phyloP scores from a whole-genome alignment of 2,888 invertebrate species.

The Punctoribates punctum region DNA sequence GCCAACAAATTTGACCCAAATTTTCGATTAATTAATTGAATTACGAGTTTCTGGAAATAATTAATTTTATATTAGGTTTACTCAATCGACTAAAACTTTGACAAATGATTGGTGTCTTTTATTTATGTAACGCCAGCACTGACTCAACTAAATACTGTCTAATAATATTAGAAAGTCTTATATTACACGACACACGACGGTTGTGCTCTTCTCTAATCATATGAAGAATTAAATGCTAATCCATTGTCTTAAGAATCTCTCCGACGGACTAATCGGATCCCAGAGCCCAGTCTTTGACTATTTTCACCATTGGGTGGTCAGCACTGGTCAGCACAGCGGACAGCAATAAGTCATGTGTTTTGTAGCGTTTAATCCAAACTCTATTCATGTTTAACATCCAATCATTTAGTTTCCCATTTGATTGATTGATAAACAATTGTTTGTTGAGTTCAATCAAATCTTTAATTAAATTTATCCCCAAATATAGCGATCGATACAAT shows the following conservation, averaged over 20 bases:
- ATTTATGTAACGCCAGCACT: not conserved
- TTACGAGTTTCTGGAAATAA: not conserved
- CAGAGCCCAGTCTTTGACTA: not conserved
- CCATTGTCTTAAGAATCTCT: not conserved
- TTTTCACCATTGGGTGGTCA: too few species aligned
- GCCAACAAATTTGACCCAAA: not conserved
- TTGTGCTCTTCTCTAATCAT: not conserved
- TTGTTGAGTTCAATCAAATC: too few species aligned
- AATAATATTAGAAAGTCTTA: not conserved
- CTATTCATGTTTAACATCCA: too few species aligned
- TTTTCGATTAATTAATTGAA: not conserved
- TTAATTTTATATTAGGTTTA: slow-evolving; percentile 1
- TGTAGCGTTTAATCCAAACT: too few species aligned
- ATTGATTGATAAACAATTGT: too few species aligned
- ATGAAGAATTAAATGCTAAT: slow-evolving; percentile 5
- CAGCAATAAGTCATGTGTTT: too few species aligned
- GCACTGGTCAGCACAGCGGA: too few species aligned
- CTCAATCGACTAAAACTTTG: not conserved
- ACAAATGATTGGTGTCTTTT: slow-evolving; percentile 14
- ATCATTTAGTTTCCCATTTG: too few species aligned
- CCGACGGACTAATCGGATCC: not conserved
- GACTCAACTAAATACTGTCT: not conserved
- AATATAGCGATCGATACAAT: too few species aligned
- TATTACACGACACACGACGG: not conserved
- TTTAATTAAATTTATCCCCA: too few species aligned